Evolutionary conservation across 1,140 invertebrate species (phyloP), one percentile per base, ranked within the genome.

Genomic region (Drosophila burlai): DNA sequence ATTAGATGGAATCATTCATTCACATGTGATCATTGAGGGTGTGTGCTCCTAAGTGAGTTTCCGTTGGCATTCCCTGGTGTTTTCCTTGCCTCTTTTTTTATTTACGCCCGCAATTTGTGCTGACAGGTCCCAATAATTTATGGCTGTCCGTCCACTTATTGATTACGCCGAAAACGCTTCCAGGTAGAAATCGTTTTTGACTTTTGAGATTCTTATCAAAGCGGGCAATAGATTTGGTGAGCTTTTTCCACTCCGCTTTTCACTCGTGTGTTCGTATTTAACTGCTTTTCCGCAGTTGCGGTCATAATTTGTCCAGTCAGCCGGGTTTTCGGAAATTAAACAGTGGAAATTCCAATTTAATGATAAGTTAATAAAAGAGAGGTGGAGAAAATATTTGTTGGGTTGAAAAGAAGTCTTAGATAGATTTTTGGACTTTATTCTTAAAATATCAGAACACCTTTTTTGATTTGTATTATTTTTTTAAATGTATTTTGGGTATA

Each of bases 91-190:
- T 57, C 10, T 59, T 61, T 54, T 71, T 77, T 75, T 85, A 82
- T 86, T 73, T 86, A 75, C 65, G 67, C 45, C 59, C 40, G 63
- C 79, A 50, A 81, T 75, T 81, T 74, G 62, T 61, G 82, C 69
- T 81, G 84, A 90, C 84, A 87, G 84, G 55, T 78, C 34, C 66
- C 69, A 81, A 89, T 83, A 89, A 89, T 89, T 87, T 87, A 87
- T 87, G 85, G 69, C 52, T 31, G 54, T 60, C 68, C 26, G n/a
- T 74, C 65, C 84, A 84, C 85, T 87, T 89, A 87, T 87, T 87
- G 84, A 87, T 87, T 87, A 84, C 50, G 71, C 24, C 54, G 21
- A 8, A 43, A 50, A n/a, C 54, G 29, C 45, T 60, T 31, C 36
- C 42, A 79, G 75, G 80, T 82, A 63, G 68, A 52, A 43, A 34